Evolutionary conservation across 2,888 invertebrate species (phyloP).

Genomic region (Spatulosminthurus flaviceps): DNA sequence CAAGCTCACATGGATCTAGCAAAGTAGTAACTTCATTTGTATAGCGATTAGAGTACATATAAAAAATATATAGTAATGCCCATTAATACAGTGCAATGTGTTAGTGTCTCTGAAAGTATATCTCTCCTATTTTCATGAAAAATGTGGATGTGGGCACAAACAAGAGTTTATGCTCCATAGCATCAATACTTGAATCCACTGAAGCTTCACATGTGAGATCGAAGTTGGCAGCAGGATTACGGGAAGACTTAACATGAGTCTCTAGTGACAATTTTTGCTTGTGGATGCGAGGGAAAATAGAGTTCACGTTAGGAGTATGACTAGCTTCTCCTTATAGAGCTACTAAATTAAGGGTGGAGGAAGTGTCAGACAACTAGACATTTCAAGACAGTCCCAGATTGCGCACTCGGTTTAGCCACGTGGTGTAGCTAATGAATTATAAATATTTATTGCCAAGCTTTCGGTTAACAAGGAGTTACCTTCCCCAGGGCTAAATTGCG

Average conservation of each 20-base stretch:
- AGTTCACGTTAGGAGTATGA: constrained; percentile 6
- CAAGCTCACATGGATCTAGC: too few relatives aligned
- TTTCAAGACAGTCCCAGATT: constrained; percentile 32
- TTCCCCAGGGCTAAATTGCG: constrained; percentile 36
- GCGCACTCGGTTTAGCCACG: too few relatives aligned
- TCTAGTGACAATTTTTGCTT: background rate
- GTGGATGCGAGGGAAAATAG: constrained; percentile 1
- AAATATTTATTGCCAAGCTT: too few relatives aligned
- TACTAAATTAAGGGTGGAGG: background rate
- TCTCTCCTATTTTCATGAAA: too few relatives aligned
- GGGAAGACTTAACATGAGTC: background rate
- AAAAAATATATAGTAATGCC: too few relatives aligned
- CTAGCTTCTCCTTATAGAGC: constrained; percentile 20
- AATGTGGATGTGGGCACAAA: too few relatives aligned
- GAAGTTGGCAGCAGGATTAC: constrained; percentile 18
- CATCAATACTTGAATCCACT: constrained; percentile 15
- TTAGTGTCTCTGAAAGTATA: too few relatives aligned
- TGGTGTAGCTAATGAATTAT: too few relatives aligned
- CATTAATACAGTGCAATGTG: too few relatives aligned
- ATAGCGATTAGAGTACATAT: too few relatives aligned
- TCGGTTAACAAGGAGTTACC: too few relatives aligned
- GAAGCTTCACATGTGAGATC: constrained; percentile 57
- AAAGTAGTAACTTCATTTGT: too few relatives aligned
- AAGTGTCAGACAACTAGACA: background rate
- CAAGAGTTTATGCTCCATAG: constrained; percentile 49